Conservation (phyloP, 2,888 invertebrate species). For the Ophioninae sp. region DNA sequence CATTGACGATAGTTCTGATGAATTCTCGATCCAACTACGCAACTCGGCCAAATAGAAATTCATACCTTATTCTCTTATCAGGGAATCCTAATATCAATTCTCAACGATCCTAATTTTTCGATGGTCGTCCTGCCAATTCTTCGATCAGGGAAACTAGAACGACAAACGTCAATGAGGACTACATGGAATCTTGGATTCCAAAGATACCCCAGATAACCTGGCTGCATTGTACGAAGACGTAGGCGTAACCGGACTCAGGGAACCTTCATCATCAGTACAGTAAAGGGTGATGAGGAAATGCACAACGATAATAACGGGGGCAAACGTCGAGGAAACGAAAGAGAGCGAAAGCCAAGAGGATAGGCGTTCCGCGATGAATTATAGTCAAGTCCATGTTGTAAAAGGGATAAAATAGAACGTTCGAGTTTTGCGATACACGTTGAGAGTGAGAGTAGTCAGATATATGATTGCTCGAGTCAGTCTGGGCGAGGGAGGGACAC, state of each 20-base stretch:
- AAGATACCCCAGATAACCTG: no score
- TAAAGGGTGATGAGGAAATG: neutral
- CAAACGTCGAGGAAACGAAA: neutral
- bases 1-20: no score
- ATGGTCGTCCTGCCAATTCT: no score
- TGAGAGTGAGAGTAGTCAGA: neutral
- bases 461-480: conserved; percentile 5
- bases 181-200: no score
- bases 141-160: no score
- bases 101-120: no score
- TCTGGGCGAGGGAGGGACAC: conserved; percentile 68
- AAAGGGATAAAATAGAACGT: neutral
- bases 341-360: conserved; percentile 1
- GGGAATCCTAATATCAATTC: no score
- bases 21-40: no score
- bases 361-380: neutral
- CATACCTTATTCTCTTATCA: neutral
- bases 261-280: neutral
- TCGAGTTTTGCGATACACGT: neutral
- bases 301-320: neutral
- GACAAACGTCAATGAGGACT: no score
- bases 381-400: conserved; percentile 2
- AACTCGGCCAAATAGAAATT: neutral
- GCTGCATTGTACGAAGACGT: neutral
- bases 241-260: neutral